Percentiles rank a stretch among this genome's conserved stretches.
Conservation (phyloP, 23 tunicate genomes). For the Styela clava region DNA sequence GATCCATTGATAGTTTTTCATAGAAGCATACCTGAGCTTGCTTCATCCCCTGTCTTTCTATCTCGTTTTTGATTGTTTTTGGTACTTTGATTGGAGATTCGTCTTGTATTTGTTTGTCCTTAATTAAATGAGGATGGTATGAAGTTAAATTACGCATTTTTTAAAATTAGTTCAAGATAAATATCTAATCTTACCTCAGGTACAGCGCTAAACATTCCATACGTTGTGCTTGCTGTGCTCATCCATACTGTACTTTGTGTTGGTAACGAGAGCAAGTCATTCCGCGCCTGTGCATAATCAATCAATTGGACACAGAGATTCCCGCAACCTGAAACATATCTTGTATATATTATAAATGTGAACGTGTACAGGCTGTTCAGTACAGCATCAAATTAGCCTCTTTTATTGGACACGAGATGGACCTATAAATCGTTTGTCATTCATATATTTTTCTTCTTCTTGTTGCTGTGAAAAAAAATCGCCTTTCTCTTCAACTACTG, state of each 20-base stretch:
- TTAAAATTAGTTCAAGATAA: background rate
- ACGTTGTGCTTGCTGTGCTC: slow-evolving; percentile 50
- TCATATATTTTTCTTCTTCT: too few relatives aligned
- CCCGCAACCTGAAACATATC: slow-evolving; percentile 45
- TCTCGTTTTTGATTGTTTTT: slow-evolving; percentile 2
- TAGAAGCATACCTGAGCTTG: slow-evolving; percentile 17
- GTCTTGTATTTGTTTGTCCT: background rate
- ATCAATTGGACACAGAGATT: slow-evolving; percentile 34
- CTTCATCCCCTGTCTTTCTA: slow-evolving; percentile 16
- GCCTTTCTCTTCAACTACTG: too few relatives aligned
- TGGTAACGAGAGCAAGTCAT: background rate
- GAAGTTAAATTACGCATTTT: background rate
- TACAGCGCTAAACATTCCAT: slow-evolving; percentile 82
- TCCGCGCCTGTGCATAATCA: background rate
- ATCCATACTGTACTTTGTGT: slow-evolving; percentile 37
- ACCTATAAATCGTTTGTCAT: too few relatives aligned
- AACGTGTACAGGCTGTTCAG: slow-evolving; percentile 2
- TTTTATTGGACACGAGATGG: too few relatives aligned
- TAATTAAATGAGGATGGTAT: too few relatives aligned
- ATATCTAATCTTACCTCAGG: slow-evolving; percentile 28
- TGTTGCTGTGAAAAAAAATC: too few relatives aligned
- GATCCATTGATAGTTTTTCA: too few relatives aligned
- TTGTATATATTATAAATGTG: slow-evolving; percentile 34
- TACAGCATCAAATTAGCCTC: too few relatives aligned
- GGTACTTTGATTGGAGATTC: slow-evolving; percentile 17